Conservation (phyloP, 2,888 invertebrate genomes). For the Dysmachus trigonus region DNA sequence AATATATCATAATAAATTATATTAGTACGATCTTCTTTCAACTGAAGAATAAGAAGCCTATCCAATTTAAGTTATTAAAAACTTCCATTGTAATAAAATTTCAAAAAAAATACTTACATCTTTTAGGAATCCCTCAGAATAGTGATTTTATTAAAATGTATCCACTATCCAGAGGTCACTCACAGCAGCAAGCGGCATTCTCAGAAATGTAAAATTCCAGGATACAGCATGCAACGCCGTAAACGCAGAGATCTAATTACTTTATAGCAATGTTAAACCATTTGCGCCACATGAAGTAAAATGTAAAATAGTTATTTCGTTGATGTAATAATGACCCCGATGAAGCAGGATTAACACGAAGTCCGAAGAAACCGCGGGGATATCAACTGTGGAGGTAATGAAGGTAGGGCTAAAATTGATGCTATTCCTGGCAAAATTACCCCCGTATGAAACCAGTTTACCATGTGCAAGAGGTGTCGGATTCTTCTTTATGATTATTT, state of each 20-base stretch:
- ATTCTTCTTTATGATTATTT: constrained; percentile 20
- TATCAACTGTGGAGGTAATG: not conserved
- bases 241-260: constrained; percentile 2
- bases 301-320: constrained; percentile 7
- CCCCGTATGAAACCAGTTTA: not conserved
- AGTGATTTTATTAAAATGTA: not conserved
- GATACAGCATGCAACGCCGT: not conserved
- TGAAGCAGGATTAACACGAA: constrained; percentile 9
- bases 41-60: not conserved
- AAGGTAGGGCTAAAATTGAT: constrained; percentile 2
- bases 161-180: not conserved
- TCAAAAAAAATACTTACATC: not conserved
- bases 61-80: not conserved
- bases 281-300: not conserved
- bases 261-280: not conserved
- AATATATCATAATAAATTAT: not conserved
- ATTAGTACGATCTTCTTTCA: not conserved
- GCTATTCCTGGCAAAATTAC: constrained; percentile 10
- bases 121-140: not conserved
- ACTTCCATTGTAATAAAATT: not conserved
- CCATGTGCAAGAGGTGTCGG: constrained; percentile 16
- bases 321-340: not conserved
- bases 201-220: not conserved
- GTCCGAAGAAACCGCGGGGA: not conserved
- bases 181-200: not conserved